These are phyloP conservation scores for Chascanopsetta lugubris DNA, from an alignment of 2,113 vertebrate species.

Conservation along the genomic window DNA sequence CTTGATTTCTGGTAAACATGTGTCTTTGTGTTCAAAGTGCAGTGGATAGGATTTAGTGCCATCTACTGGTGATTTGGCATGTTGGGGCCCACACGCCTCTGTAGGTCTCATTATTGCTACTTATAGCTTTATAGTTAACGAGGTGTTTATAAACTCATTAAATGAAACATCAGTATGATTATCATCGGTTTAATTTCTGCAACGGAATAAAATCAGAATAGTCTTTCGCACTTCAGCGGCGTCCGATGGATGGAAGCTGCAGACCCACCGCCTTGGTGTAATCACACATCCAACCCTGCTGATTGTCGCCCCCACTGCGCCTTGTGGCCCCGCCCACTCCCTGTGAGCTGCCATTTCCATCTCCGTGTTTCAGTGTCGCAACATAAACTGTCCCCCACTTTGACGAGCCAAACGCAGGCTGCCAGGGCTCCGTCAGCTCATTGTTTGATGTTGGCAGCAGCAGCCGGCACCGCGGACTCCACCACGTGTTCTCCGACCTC, in stretches of 20 bases:
- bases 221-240: no score
- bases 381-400: not conserved
- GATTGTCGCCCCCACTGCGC: not conserved
- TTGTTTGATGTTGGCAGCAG: conserved; percentile 3
- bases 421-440: not conserved
- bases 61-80: no score
- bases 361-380: not conserved
- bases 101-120: no score
- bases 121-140: no score
- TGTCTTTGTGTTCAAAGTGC: no score
- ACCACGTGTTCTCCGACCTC: not conserved
- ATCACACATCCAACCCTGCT: conserved; percentile 1
- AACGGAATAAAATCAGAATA: no score
- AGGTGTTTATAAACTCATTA: no score
- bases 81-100: no score
- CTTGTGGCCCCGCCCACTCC: not conserved
- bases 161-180: no score
- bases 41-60: no score
- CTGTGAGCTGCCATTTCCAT: not conserved
- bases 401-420: not conserved
- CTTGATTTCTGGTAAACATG: no score
- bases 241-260: not conserved
- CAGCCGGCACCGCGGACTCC: not conserved
- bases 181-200: no score
- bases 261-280: not conserved